A percentile compares a stretch with the other conserved stretches of the same genome.
These are phyloP conservation scores for Ectropis grisescens DNA, from an alignment of 1,140 invertebrate genomes.

Conservation along the genomic window DNA sequence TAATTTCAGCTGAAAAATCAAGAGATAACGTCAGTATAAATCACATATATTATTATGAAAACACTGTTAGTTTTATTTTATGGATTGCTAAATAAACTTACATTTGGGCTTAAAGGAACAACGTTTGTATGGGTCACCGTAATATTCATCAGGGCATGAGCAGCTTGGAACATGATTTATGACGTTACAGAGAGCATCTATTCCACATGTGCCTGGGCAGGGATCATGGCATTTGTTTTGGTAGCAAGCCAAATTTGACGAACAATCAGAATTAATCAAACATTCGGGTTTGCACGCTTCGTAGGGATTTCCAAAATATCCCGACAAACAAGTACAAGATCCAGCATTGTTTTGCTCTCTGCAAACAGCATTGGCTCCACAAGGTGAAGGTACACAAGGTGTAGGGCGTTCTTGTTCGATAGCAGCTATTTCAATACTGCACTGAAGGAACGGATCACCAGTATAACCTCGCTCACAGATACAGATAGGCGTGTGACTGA, in stretches of 20 bases:
- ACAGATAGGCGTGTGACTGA: conserved; percentile 76
- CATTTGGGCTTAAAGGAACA: conserved; percentile 64
- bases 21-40: no score
- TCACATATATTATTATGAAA: no score
- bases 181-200: conserved; percentile 76
- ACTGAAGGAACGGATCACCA: conserved; percentile 77
- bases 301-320: conserved; percentile 86
- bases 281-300: conserved; percentile 74
- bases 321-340: conserved; percentile 80
- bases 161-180: conserved; percentile 80
- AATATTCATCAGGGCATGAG: conserved; percentile 80
- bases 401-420: conserved; percentile 61
- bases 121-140: conserved; percentile 81
- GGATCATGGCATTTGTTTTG: conserved; percentile 75
- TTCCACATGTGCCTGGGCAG: conserved; percentile 75
- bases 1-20: conserved; percentile 33
- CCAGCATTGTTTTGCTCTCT: conserved; percentile 72
- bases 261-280: conserved; percentile 71
- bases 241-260: conserved; percentile 67
- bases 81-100: conserved; percentile 65
- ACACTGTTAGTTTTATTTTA: no score
- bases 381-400: conserved; percentile 81
- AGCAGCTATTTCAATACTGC: conserved; percentile 59
- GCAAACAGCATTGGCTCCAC: conserved; percentile 80
- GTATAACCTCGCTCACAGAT: conserved; percentile 73